Base-by-base conservation (phyloP, 64 coral and sea anemone species). In the Stichodactyla helianthus region DNA sequence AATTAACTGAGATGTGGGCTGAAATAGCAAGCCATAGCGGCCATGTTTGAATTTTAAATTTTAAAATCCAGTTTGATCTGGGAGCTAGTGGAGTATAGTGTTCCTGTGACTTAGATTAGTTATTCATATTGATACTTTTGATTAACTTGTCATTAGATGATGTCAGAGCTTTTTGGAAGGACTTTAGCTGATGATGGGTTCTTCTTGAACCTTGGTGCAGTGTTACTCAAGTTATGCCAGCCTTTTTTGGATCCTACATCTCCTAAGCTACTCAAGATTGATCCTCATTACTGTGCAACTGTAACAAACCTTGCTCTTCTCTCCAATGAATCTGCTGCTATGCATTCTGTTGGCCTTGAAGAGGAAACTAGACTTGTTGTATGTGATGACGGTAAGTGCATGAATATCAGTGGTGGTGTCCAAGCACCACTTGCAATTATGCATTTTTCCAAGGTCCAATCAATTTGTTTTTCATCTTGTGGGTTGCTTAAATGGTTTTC, bases 161-260 rank as follows among this genome's bases (percentile, higher is more conserved):
- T 92, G 97, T 83, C 91, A 1, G 91, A 96, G 85, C 86, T 93
- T 13, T 93, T 96, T 85, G 84, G 88, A 53, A 87, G 82, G 4
- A 87, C 90, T 17, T 91, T 93, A 63, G 97, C 97, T 6, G 82
- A 94, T 82, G 93, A 99, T 93, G 97, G 93, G 16, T 99, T 95
- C 77, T 99, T 99, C 77, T 86, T 99, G 18, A 99, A 99, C 84
- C 93, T 99, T 22, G 86, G 93, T 10, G 88, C 77, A 58, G 67
- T 93, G 22, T 82, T 99, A 59, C 86, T 99, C 15, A 89, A 92
- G 51, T 81, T 95, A 9, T 99, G 90, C 23, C 85, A 93, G 61
- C 97, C 97, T 22, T 95, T 99, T 22, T 63, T 95, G 71, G 90
- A 95, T 27, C 82, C 97, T 28, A 58, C 55, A 7, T 95, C 93